These are phyloP conservation scores for Anoplopoma fimbria DNA, from an alignment of 2,113 vertebrate genomes.

Conservation along the genomic window DNA sequence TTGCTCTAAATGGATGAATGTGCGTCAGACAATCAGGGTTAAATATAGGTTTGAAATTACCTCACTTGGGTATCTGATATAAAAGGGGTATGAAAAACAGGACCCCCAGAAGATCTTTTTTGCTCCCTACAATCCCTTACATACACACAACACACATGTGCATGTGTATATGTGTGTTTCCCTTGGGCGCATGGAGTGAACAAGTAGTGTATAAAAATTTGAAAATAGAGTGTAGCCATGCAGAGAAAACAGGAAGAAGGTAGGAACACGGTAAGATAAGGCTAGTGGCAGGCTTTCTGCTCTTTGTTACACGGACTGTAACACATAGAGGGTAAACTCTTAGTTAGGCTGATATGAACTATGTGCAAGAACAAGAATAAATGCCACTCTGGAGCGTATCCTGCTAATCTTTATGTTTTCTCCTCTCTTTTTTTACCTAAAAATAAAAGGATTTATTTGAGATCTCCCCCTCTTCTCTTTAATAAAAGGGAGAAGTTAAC, in stretches of 20 bases:
- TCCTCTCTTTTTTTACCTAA: not conserved
- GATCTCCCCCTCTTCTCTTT: not conserved
- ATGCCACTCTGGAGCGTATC: not conserved
- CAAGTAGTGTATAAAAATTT: slow-evolving; percentile 3
- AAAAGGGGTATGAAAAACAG: slow-evolving; percentile 17
- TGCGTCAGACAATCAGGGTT: not conserved
- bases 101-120: slow-evolving; percentile 32
- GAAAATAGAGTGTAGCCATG: not conserved
- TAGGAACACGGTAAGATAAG: not conserved
- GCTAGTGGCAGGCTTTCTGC: not conserved
- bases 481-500: not conserved
- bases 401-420: not conserved
- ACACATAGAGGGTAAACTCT: not conserved
- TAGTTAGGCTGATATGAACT: too few relatives aligned
- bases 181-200: not conserved
- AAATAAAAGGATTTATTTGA: not conserved
- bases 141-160: slow-evolving; percentile 14
- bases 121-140: slow-evolving; percentile 24
- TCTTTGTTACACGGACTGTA: not conserved
- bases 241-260: slow-evolving; percentile 16
- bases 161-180: slow-evolving; percentile 7
- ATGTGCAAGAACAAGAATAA: slow-evolving; percentile 5
- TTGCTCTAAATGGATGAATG: not conserved
- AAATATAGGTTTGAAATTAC: not conserved
- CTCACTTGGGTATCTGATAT: not conserved